Conservation (phyloP, 2,113 vertebrate genomes). For the Psittacula cyanocephala region DNA sequence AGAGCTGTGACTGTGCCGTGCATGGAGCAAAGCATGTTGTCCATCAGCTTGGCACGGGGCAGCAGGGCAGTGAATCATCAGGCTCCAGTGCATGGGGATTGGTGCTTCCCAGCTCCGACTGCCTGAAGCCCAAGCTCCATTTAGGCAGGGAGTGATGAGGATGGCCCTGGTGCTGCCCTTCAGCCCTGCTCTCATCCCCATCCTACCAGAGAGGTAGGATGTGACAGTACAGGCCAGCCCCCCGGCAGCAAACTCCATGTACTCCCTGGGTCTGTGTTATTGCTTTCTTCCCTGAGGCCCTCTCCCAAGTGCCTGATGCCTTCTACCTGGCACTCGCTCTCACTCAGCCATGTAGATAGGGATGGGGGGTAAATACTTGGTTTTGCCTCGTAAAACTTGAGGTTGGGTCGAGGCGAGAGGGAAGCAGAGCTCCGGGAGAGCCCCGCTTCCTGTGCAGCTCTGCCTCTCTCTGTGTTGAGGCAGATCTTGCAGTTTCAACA, state of each 20-base stretch:
- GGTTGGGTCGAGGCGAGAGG: neutral
- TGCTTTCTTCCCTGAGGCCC: neutral
- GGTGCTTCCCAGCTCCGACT: neutral
- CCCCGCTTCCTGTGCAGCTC: fast-evolving
- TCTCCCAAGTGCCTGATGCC: neutral
- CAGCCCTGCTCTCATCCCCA: neutral
- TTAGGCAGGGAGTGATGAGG: neutral
- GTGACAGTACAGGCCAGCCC: neutral
- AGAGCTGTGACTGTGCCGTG: neutral
- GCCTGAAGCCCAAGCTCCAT: neutral
- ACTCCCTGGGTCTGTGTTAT: fast-evolving
- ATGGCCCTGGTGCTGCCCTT: neutral
- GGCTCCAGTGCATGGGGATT: fast-evolving
- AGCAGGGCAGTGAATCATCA: neutral
- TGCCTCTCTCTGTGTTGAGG: fast-evolving
- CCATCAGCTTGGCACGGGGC: neutral
- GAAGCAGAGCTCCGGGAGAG: neutral
- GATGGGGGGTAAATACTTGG: fast-evolving
- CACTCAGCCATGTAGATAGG: fast-evolving
- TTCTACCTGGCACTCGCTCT: fast-evolving
- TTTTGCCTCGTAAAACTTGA: neutral
- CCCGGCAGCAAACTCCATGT: neutral
- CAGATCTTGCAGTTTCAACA: neutral
- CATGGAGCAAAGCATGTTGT: fast-evolving
- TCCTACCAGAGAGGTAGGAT: neutral